Base-by-base conservation (phyloP, 2,797 vertebrate species). In the Crenichthys baileyi region DNA sequence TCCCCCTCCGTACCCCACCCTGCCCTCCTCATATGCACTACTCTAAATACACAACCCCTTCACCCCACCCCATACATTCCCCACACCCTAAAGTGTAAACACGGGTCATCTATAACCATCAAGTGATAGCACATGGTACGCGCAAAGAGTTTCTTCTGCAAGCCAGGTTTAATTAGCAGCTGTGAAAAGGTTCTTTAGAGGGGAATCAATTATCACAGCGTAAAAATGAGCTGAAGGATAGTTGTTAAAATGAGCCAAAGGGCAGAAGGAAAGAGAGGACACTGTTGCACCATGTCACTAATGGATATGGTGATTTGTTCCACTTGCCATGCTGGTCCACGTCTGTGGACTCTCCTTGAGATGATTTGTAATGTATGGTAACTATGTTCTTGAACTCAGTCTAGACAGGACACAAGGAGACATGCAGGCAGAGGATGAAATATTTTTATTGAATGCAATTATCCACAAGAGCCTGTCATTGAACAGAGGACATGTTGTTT, bases 241-340 rank as follows among this genome's bases (percentile, higher is more conserved):
- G 41, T n/a, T 53, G 13, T 63, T 72, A 78, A 77, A 78, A 63
- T 26, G 29, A 78, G 83, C 87, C 91, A 87, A 93, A 94, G 93
- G 93, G 83, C 91, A 86, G 79, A 85, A 79, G 84, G 46, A 84
- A 89, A 84, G 84, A 78, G 78, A 76, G 31, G 84, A 79, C 78
- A 55, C 79, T 39, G 15, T 61, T 50, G 65, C 73, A 65, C 81
- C 80, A 81, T 85, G 88, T 88, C 86, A 70, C 90, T 94, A 94
- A 95, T 94, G 91, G 91, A 92, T 89, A 83, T 89, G 91, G 84
- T 93, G 87, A 93, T 94, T 87, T 83, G 88, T 82, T 89, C 73
- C 80, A 75, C 61, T 77, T 79, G 86, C 76, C 81, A 77, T 90
- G 92, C 80, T 88, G 88, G 86, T 86, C 83, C 75, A 88, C 77